These are phyloP conservation scores for Chitala chitala DNA, from an alignment of 2,113 vertebrate species.

Conservation along the genomic window DNA sequence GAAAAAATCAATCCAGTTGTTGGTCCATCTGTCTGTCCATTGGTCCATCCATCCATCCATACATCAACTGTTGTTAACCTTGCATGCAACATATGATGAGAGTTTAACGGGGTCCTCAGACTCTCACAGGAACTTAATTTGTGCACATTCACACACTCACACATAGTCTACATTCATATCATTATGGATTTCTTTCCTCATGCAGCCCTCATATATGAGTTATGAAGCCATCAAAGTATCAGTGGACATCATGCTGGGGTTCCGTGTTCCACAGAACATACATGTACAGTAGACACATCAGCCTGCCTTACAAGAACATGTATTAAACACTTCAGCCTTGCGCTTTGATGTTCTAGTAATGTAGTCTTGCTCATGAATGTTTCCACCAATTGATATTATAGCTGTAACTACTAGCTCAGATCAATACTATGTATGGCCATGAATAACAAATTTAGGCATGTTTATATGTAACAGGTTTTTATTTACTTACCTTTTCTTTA, in stretches of 20 bases:
- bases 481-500: not conserved
- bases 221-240: not conserved
- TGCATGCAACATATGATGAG: no score
- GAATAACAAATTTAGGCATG: no score
- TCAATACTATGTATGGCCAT: not conserved
- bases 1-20: no score
- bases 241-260: not conserved
- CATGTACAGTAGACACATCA: not conserved
- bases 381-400: not conserved
- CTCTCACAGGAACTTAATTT: no score
- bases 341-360: not conserved
- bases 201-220: not conserved
- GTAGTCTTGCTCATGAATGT: not conserved
- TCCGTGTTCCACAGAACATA: not conserved
- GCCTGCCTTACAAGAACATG: not conserved
- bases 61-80: no score
- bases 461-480: not conserved
- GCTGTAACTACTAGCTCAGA: not conserved
- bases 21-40: no score
- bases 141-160: no score
- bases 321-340: not conserved
- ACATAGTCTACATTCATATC: no score
- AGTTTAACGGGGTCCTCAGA: no score
- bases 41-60: no score
- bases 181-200: no score